Evolutionary conservation across 92 coral and sea anemone genomes (phyloP).

Genomic region (Porites rus): DNA sequence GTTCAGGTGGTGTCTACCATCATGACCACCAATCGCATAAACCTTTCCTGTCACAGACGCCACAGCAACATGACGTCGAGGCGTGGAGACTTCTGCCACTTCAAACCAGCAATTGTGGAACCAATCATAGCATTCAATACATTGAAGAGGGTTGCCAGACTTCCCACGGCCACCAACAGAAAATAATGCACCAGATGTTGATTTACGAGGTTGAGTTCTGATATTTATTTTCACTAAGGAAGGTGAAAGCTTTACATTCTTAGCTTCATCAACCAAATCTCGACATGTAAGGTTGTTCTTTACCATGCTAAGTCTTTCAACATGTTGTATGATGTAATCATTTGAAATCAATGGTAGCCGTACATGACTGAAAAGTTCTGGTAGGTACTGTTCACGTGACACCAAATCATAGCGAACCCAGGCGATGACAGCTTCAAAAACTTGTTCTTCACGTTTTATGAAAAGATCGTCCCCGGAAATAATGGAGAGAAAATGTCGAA

Average conservation of each 20-base stretch:
- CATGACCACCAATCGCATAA: conserved; percentile 99
- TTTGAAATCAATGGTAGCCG: conserved; percentile 86
- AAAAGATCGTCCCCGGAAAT: conserved; percentile 82
- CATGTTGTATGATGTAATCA: conserved; percentile 71
- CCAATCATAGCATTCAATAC: conserved; percentile 96
- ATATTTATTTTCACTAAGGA: conserved; percentile 54
- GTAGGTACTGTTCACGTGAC: conserved; percentile 67
- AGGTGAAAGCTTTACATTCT: conserved; percentile 89
- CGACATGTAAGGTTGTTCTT: conserved; percentile 77
- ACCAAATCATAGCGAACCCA: conserved; percentile 82
- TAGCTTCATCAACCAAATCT: conserved; percentile 95
- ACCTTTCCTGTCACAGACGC: conserved; percentile 83
- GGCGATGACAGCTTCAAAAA: conserved; percentile 84
- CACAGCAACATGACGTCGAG: conserved; percentile 96
- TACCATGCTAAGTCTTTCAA: conserved; percentile 74
- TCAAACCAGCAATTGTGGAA: conserved; percentile 88
- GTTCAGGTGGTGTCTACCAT: conserved; percentile 91
- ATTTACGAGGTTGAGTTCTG: conserved; percentile 92
- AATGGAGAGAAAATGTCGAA: conserved; percentile 76
- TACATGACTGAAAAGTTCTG: conserved; percentile 79
- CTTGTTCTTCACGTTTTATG: conserved; percentile 89
- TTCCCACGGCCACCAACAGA: conserved; percentile 98
- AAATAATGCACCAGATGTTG: conserved; percentile 85
- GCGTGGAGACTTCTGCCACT: conserved; percentile 84
- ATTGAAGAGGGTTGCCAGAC: conserved; percentile 96